Percentiles rank a stretch among this genome's conserved stretches.
phyloP scores from a whole-genome alignment of 2,113 vertebrate species.

The Scalopus aquaticus region DNA sequence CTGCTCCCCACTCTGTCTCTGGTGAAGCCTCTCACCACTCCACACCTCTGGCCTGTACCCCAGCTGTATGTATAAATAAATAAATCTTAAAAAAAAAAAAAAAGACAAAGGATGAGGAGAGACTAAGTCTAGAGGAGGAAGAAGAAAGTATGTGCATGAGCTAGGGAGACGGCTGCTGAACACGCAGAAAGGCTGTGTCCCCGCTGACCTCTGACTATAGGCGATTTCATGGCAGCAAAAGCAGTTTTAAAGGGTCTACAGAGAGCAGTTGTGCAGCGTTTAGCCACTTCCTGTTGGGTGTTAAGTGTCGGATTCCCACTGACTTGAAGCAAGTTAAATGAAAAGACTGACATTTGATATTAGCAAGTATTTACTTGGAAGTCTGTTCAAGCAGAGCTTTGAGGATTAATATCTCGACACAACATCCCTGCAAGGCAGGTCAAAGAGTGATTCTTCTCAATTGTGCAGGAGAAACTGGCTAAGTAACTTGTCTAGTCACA shows the following conservation, averaged over 20 bases:
- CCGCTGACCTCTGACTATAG: neutral
- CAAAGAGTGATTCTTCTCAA: neutral
- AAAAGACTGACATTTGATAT: neutral
- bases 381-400: constrained; percentile 23
- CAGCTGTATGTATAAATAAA: no score
- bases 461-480: neutral
- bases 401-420: neutral
- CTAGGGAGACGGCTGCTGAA: neutral
- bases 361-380: neutral
- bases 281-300: neutral
- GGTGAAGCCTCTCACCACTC: no score
- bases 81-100: no score
- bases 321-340: neutral
- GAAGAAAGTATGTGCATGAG: neutral
- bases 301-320: constrained; percentile 26
- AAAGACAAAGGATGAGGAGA: neutral
- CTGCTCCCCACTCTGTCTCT: no score
- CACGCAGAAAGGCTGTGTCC: neutral
- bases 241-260: neutral
- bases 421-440: neutral
- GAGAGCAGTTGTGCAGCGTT: neutral
- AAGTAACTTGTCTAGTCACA: neutral
- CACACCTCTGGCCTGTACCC: no score
- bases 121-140: neutral
- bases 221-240: neutral